A percentile compares a stretch with the other conserved stretches of the same genome.
phyloP scores from a whole-genome alignment of 1,140 invertebrate genomes.

The Zaprionus inermis region DNA sequence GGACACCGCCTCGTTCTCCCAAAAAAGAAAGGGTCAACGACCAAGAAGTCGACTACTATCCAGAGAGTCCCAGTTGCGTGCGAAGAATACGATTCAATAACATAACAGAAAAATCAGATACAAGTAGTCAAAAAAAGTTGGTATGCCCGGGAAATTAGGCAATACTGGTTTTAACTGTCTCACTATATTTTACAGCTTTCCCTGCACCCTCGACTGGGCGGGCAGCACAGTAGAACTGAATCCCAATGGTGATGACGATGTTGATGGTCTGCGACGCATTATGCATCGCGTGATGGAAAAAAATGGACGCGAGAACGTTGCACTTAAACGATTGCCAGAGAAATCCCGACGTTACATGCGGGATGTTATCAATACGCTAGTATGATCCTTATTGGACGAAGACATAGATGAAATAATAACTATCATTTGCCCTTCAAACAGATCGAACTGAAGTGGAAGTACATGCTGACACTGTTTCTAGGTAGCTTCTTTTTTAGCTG shows the following conservation, averaged over 20 bases:
- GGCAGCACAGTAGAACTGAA: slow-evolving; percentile 72
- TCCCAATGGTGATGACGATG: slow-evolving; percentile 41
- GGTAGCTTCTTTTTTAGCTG: slow-evolving; percentile 85
- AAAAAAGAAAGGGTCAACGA: slow-evolving; percentile 71
- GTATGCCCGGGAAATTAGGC: background rate
- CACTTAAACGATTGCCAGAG: slow-evolving; percentile 84
- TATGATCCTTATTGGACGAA: slow-evolving; percentile 72
- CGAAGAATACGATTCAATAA: slow-evolving; percentile 43
- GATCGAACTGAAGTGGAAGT: slow-evolving; percentile 87
- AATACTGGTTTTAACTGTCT: background rate
- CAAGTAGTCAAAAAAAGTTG: slow-evolving; percentile 69
- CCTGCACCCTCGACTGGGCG: slow-evolving; percentile 65
- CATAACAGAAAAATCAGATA: slow-evolving; percentile 45
- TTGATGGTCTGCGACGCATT: slow-evolving; percentile 50
- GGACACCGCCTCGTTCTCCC: slow-evolving; percentile 58
- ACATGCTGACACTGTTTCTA: slow-evolving; percentile 85
- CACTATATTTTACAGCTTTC: slow-evolving; percentile 44
- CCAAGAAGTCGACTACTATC: slow-evolving; percentile 62
- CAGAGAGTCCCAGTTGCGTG: slow-evolving; percentile 63
- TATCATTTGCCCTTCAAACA: slow-evolving; percentile 39
- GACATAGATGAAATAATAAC: background rate
- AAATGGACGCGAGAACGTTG: slow-evolving; percentile 74
- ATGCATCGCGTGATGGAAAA: slow-evolving; percentile 75
- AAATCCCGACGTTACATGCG: slow-evolving; percentile 86
- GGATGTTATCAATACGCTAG: slow-evolving; percentile 87